A percentile compares a stretch with the other conserved stretches of the same genome.
Evolutionary conservation across 1,140 invertebrate genomes (phyloP).

Genomic region (Drosophila kepulauana): DNA sequence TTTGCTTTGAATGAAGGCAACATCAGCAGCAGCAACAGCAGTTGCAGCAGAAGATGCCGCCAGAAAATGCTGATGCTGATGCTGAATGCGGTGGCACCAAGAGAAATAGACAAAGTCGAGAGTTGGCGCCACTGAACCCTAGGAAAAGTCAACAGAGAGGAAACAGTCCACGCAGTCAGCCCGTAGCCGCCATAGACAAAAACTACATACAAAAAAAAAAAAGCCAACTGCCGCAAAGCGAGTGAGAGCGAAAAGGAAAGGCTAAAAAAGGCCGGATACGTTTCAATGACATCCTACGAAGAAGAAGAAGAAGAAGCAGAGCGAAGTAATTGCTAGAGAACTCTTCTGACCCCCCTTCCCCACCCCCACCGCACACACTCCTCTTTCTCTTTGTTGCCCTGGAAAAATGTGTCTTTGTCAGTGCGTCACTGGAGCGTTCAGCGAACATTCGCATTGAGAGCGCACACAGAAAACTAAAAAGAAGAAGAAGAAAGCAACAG

Average conservation of each 20-base stretch:
- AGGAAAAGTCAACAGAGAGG: conserved; percentile 67
- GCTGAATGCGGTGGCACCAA: neutral
- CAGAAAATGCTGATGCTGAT: conserved; percentile 48
- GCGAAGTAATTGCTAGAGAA: conserved; percentile 73
- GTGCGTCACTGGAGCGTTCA: conserved; percentile 71
- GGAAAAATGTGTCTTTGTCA: conserved; percentile 76
- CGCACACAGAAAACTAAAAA: neutral
- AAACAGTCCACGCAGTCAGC: conserved; percentile 13
- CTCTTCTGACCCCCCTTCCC: neutral
- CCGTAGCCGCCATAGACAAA: conserved; percentile 36
- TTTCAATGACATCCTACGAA: conserved; percentile 60
- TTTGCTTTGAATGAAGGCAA: conserved; percentile 55
- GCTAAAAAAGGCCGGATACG: conserved; percentile 51
- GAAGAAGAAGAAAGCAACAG: neutral
- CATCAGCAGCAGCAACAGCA: no score
- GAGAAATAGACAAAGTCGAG: neutral
- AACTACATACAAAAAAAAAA: conserved; percentile 29
- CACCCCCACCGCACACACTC: neutral
- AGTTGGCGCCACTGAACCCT: conserved; percentile 50
- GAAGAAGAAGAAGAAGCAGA: neutral
- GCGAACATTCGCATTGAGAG: neutral
- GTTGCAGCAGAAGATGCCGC: conserved; percentile 41
- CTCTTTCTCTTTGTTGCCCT: conserved; percentile 21
- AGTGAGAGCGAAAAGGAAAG: conserved; percentile 21
- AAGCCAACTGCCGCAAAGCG: neutral